Evolutionary conservation across 2,888 invertebrate genomes (phyloP).

Genomic region (Ceratothoa steindachneri): DNA sequence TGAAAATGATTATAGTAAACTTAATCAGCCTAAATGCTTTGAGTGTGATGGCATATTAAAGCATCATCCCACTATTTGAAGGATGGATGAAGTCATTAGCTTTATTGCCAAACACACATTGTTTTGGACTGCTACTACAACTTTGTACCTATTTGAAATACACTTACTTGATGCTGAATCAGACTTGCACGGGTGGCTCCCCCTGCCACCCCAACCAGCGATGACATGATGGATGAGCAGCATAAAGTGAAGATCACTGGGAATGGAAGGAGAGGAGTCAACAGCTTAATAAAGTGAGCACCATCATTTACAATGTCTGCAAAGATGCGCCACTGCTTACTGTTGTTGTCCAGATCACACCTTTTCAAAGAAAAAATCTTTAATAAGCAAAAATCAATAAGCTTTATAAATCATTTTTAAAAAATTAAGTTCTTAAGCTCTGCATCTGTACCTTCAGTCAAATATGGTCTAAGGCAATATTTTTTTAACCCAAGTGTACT

Average conservation of each 20-base stretch:
- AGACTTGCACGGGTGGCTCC: slow-evolving; percentile 88
- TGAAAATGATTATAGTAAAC: too few species aligned
- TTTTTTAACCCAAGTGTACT: too few species aligned
- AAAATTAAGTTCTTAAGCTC: background rate
- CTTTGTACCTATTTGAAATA: too few species aligned
- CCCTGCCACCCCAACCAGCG: slow-evolving; percentile 80
- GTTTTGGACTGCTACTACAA: too few species aligned
- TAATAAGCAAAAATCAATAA: background rate
- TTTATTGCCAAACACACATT: too few species aligned
- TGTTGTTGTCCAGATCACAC: slow-evolving; percentile 74
- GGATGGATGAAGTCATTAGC: too few species aligned
- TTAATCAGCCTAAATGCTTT: too few species aligned
- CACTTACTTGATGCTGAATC: slow-evolving; percentile 79
- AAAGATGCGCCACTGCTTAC: slow-evolving; percentile 91
- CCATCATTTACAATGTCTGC: slow-evolving; percentile 89
- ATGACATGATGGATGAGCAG: slow-evolving; percentile 69
- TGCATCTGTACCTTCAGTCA: too few species aligned
- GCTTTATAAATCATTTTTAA: background rate
- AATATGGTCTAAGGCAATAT: too few species aligned
- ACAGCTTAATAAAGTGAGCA: slow-evolving; percentile 82
- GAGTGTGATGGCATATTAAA: too few species aligned
- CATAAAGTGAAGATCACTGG: slow-evolving; percentile 61
- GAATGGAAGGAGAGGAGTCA: slow-evolving; percentile 66
- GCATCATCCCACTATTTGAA: too few species aligned
- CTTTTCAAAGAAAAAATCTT: slow-evolving; percentile 10